Percentiles rank a stretch among this genome's conserved stretches.
These are phyloP conservation scores for Pogonocichla stellata DNA, from an alignment of 2,113 vertebrate genomes.

Conservation along the genomic window DNA sequence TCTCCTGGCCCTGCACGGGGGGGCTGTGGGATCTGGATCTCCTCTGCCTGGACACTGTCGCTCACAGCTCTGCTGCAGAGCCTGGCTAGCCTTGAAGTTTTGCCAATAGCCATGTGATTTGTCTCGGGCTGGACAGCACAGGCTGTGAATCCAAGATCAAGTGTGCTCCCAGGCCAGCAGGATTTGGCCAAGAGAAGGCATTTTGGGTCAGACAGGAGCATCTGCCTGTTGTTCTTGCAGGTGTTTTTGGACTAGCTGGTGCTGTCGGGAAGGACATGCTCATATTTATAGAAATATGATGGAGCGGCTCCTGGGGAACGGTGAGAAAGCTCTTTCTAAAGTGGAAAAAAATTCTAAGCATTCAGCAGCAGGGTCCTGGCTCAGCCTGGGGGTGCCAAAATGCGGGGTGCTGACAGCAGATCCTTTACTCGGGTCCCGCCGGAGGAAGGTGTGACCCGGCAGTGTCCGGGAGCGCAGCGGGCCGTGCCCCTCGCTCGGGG, in stretches of 20 bases:
- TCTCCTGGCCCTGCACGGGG: accelerated
- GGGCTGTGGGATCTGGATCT: not conserved
- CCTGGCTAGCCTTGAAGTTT: slow-evolving; percentile 10
- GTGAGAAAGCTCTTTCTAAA: not conserved
- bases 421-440: too few relatives aligned
- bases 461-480: not conserved
- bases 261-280: not conserved
- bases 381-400: not conserved
- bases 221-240: not conserved
- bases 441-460: not conserved
- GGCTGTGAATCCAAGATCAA: slow-evolving; percentile 39
- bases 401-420: accelerated
- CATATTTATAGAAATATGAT: too few relatives aligned
- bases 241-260: not conserved
- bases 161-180: not conserved
- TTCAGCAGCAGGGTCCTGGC: not conserved
- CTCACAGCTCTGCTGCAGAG: not conserved
- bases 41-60: not conserved
- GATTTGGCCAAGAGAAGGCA: not conserved
- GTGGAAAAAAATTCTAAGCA: not conserved
- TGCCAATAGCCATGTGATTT: slow-evolving; percentile 2
- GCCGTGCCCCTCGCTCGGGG: not conserved
- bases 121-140: not conserved
- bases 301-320: not conserved
- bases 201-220: not conserved